Percentiles rank a stretch among this genome's conserved stretches.
These are phyloP conservation scores for Mastacembelus armatus DNA, from an alignment of 2,797 vertebrate genomes.

Conservation along the genomic window DNA sequence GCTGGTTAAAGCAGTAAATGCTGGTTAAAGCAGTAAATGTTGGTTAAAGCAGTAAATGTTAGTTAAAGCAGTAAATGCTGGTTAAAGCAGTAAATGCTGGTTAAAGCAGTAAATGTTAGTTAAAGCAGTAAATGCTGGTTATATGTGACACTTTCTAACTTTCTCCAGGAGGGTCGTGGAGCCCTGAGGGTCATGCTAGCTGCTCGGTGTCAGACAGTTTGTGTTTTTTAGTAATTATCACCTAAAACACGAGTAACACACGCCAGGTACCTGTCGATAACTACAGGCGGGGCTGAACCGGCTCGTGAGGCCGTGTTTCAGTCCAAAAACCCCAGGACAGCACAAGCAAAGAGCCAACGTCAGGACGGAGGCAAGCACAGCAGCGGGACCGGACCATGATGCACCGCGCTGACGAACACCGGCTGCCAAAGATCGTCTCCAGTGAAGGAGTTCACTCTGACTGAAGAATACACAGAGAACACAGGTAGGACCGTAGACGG, in stretches of 20 bases:
- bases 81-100: too few relatives aligned
- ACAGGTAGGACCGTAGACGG: too few relatives aligned
- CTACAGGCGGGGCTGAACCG: neutral
- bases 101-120: too few relatives aligned
- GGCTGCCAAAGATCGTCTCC: slow-evolving; percentile 60
- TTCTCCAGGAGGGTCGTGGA: neutral
- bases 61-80: too few relatives aligned
- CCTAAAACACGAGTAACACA: neutral
- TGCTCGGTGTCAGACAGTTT: neutral
- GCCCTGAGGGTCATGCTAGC: slow-evolving; percentile 44
- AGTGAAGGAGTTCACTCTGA: fast-evolving
- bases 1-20: too few relatives aligned
- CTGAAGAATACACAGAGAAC: too few relatives aligned
- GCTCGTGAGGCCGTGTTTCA: neutral
- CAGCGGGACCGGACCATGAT: slow-evolving; percentile 46
- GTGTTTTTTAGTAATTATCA: neutral
- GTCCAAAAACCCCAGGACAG: neutral
- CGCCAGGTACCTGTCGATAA: neutral
- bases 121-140: too few relatives aligned
- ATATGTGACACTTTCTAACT: neutral
- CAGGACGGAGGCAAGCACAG: slow-evolving; percentile 13
- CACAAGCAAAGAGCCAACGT: too few relatives aligned
- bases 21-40: too few relatives aligned
- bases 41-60: too few relatives aligned
- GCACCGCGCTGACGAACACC: slow-evolving; percentile 56